Conservation (phyloP, 1,140 invertebrate species). For the Acromyrmex heyeri region DNA sequence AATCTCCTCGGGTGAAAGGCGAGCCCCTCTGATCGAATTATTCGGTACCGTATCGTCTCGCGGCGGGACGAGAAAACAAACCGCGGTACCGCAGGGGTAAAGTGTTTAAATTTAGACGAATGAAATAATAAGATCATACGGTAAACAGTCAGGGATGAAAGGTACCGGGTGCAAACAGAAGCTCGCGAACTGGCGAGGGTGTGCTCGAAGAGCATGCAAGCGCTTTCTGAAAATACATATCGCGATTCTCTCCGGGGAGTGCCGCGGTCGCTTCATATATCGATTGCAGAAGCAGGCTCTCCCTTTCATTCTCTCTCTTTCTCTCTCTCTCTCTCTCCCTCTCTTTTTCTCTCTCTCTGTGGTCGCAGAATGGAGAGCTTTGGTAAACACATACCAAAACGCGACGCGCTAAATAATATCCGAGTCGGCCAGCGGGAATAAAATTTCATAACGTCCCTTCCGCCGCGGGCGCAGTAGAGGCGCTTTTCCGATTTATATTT, state of each 20-base stretch:
- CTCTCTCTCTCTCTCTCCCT: not conserved
- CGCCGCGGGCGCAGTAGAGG: constrained; percentile 19
- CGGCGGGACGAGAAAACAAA: constrained; percentile 71
- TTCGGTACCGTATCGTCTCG: constrained; percentile 26
- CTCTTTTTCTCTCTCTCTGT: not conserved
- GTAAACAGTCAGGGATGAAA: constrained; percentile 78
- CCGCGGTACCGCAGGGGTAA: constrained; percentile 55
- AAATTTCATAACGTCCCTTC: constrained; percentile 53
- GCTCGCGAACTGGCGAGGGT: constrained; percentile 69
- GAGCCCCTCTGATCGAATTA: constrained; percentile 65
- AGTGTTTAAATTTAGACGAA: constrained; percentile 85
- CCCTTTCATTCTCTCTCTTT: not conserved
- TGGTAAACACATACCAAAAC: constrained; percentile 68
- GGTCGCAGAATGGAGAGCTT: constrained; percentile 53
- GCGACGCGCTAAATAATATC: constrained; percentile 70
- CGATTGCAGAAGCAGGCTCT: constrained; percentile 61
- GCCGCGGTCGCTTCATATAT: constrained; percentile 64
- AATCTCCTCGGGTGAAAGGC: not conserved
- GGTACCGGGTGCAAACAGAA: constrained; percentile 81
- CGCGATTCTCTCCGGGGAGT: constrained; percentile 78
- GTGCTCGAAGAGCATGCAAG: constrained; percentile 57
- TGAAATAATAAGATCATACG: constrained; percentile 87
- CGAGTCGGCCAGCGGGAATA: constrained; percentile 52
- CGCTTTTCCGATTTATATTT: constrained; percentile 49
- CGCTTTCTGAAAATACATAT: constrained; percentile 78